Base-by-base conservation (phyloP, 2,888 invertebrate species). In the Epiblema foenella region DNA sequence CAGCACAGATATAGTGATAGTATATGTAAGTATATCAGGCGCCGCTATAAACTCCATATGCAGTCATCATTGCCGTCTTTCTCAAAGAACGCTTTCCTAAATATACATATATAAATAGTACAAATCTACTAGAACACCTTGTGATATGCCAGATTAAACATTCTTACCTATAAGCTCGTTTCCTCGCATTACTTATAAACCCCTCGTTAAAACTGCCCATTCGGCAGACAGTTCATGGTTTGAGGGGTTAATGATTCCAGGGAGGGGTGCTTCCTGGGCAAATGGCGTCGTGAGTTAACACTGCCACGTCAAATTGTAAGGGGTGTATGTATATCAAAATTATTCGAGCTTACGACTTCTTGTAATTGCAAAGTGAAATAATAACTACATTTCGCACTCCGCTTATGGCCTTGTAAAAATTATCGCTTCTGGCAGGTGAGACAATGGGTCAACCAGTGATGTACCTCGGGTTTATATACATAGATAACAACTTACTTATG, bases 261-360 rank as follows among this genome's bases (percentile, higher is more conserved):
- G 39, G 33, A 29, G 52, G 10, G 63, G 42, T 29, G 52, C 54
- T 70, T 70, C 70, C 70, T 59, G 79, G 80, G 85, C 83, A 85
- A 87, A 87, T 85, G 79, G 83, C 79, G 77, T 83, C 85, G 83
- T 63, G 68, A 79, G 85, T 64, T 39, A 54, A 39, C n/a, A 37
- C 12, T 15, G 17, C 17, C 29, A 2, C n/a, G 10, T 12, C 2
- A 12, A 15, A 15, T 12, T 0, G 46, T 33, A 66, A 57, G 33
- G 56, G 56, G 5, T 46, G 8, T 56, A 46, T 15, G 46, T 57
- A 17, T 17, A 15, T 17, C 12, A 46, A 17, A 17, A 46, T 46
- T 12, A 3, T 7, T 29, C 9, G n/a, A 29, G 2, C 46, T 18
- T 57, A 29, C 15, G 54, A 17, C 46, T 24, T 42, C 12, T 46